Evolutionary conservation across 2,113 vertebrate species (phyloP), one percentile per base, ranked within the genome.

Genomic region (Benitochromis conjunctus): DNA sequence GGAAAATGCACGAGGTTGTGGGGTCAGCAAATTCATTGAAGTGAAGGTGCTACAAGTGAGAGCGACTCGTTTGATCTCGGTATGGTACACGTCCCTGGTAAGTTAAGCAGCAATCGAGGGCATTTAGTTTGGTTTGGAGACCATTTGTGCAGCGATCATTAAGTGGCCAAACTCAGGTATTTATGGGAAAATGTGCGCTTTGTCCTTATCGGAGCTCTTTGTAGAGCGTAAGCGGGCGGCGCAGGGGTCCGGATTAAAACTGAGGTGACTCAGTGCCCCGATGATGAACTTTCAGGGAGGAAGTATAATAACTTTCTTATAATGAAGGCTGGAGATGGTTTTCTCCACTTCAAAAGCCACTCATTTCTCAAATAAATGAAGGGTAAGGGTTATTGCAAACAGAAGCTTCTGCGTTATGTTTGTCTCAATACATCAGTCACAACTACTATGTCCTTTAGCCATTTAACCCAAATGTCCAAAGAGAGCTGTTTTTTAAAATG

Each of bases 11-110:
- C 24, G 55, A 88, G 94, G 94, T 87, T 92, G 79, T 60, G 83
- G 84, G 95, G 95, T 96, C 95, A 94, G 89, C 89, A 90, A 93
- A 95, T 93, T 96, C 95, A 96, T 89, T 90, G 94, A 94, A 82
- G 82, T 77, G 82, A 93, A 96, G 95, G 96, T 96, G 95, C 95
- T 88, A 91, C 86, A 53, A 93, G 94, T 57, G 41, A 87, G 92
- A 91, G 79, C 56, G 24, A 87, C 90, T 80, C 2, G 91, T 96
- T 95, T 96, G 95, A 96, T 96, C 96, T 92, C 93, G 43, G 92
- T 64, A 91, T 55, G 94, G 81, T 8, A 89, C 94, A 94, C 81
- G 91, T 94, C 93, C 94, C 94, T 86, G 94, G 95, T 94, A 95
- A 96, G 95, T 96, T 94, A 95, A 92, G 48, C 91, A 77, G 88